Conservation (phyloP, 1,140 invertebrate genomes). For the Pristionchus pacificus region DNA sequence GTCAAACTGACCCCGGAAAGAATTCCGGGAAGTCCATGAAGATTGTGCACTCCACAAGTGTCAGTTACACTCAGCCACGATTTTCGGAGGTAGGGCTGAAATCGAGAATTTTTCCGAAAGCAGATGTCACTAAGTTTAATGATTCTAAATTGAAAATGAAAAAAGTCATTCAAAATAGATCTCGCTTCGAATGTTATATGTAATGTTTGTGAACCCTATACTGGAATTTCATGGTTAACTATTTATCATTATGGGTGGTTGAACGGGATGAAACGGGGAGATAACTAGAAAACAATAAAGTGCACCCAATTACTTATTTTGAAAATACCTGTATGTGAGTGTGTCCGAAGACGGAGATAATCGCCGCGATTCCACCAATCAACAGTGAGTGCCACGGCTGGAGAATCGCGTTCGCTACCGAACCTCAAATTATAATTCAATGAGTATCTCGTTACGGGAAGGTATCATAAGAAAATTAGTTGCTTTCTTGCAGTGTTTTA, state of each 20-base stretch:
- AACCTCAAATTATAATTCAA: constrained; percentile 8
- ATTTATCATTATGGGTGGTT: no score
- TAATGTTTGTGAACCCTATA: no score
- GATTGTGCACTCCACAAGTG: constrained; percentile 89
- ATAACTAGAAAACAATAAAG: neutral
- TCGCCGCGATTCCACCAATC: constrained; percentile 75
- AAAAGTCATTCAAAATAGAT: no score
- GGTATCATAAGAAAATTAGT: no score
- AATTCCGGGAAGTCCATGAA: constrained; percentile 89
- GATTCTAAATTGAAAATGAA: no score
- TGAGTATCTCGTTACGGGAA: no score
- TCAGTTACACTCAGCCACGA: constrained; percentile 76
- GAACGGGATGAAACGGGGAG: no score
- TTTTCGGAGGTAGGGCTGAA: constrained; percentile 66
- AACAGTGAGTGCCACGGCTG: constrained; percentile 77
- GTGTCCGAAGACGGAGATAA: constrained; percentile 80
- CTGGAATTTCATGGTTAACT: no score
- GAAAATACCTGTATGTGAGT: constrained; percentile 78
- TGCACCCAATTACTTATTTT: constrained; percentile 19
- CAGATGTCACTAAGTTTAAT: no score
- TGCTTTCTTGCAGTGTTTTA: no score
- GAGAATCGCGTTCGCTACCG: constrained; percentile 70
- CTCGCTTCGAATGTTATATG: no score
- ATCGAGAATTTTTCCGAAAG: constrained; percentile 2
- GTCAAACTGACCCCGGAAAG: constrained; percentile 71